Base-by-base conservation (phyloP, 2,888 invertebrate species). In the Pecten maximus region DNA sequence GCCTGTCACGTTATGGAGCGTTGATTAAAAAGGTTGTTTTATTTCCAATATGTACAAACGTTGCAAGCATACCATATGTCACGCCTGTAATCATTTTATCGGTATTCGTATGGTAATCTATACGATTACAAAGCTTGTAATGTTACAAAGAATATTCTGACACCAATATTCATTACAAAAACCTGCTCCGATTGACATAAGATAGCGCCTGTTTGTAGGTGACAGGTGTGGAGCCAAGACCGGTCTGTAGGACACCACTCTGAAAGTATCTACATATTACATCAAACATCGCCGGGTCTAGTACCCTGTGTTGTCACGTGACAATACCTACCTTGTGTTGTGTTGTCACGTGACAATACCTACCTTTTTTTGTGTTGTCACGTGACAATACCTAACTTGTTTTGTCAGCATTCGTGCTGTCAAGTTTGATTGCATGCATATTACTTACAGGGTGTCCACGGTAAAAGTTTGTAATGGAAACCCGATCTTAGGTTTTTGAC, bases 121-220 rank as follows among this genome's bases (percentile, higher is more conserved):
- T 74, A 74, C 74, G 74, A 35, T 74, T 74, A 28, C 28, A 74
- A 74, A 74, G 74, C 74, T 35, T 28, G 74, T 74, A 74, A 74
- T 74, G 74, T 74, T 35, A 74, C n/a, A 28, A 16, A 28, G 16
- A 8, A 35, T 6, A 12, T 74, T 54, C 54, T n/a, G 54, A 74
- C 74, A 74, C 74, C 74, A 74, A 74, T 74, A 74, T 35, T 74
- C 35, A 35, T 6, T 28, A 74, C 74, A 35, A 74, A n/a, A 74
- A 74, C 74, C 28, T 23, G 74, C 35, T 10, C 74, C 28, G 35
- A 28, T 74, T 74, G 28, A 35, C 74, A 19, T 74, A 10, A 12
- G 35, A 74, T 74, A 74, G 28, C 12, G 6, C 35, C 74, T 35
- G 28, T 35, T 1, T 6, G 74, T 0, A 8, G 23, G 12, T 8